A percentile compares a stretch with the other conserved stretches of the same genome.
Evolutionary conservation across 1,140 invertebrate genomes (phyloP).

Genomic region (Doryteuthis pealeii): DNA sequence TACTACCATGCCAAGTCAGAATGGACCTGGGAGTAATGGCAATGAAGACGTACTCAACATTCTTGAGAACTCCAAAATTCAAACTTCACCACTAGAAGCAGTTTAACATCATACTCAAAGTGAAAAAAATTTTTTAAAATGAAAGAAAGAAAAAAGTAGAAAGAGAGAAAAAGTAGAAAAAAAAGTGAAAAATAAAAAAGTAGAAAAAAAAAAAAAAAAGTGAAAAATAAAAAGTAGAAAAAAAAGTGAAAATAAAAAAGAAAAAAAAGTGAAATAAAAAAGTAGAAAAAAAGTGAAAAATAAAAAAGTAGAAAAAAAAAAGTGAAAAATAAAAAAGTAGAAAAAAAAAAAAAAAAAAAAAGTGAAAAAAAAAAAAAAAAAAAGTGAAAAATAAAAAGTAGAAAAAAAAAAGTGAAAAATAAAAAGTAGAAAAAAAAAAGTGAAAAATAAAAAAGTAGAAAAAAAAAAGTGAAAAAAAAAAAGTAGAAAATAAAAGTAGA

Average conservation of each 20-base stretch:
- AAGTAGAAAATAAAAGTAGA: too few species aligned
- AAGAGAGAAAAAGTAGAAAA: background rate
- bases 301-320: background rate
- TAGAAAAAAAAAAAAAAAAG: background rate
- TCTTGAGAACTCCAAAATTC: too few species aligned
- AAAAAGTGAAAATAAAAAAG: background rate
- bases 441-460: too few species aligned
- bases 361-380: background rate
- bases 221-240: background rate
- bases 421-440: background rate
- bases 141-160: background rate
- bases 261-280: background rate
- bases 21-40: too few species aligned
- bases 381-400: background rate
- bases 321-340: background rate
- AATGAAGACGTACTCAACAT: too few species aligned
- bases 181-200: background rate
- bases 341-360: background rate
- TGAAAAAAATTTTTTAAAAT: too few species aligned
- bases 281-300: background rate
- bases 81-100: too few species aligned
- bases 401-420: background rate
- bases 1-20: too few species aligned
- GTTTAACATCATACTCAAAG: too few species aligned
- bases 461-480: too few species aligned